These are phyloP conservation scores for Eugnorisma glareosa DNA, from an alignment of 2,888 invertebrate genomes.

Conservation along the genomic window DNA sequence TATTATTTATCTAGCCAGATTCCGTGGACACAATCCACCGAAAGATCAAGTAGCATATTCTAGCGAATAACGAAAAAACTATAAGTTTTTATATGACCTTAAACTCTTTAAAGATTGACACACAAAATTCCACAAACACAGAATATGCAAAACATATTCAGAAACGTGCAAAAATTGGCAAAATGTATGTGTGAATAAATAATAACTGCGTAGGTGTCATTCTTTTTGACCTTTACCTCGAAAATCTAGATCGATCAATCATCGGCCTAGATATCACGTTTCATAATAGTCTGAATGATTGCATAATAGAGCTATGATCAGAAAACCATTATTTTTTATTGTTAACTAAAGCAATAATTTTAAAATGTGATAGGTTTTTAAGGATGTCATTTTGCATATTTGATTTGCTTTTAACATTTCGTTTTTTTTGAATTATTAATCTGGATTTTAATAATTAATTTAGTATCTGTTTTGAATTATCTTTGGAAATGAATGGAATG, in stretches of 20 bases:
- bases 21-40: neutral
- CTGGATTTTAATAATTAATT: conserved; percentile 42
- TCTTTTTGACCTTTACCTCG: conserved; percentile 51
- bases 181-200: conserved; percentile 55
- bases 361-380: conserved; percentile 31
- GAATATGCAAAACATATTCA: conserved; percentile 49
- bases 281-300: conserved; percentile 70
- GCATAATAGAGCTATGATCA: conserved; percentile 56
- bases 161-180: conserved; percentile 6
- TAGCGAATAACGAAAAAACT: conserved; percentile 1
- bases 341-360: conserved; percentile 46
- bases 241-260: conserved; percentile 72
- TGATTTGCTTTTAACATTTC: conserved; percentile 56
- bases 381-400: conserved; percentile 58
- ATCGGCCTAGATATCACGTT: conserved; percentile 65
- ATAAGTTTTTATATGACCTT: conserved; percentile 24
- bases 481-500: neutral
- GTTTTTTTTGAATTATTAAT: conserved; percentile 14
- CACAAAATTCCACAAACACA: conserved; percentile 41
- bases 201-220: conserved; percentile 48
- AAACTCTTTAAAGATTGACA: conserved; percentile 27
- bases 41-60: neutral
- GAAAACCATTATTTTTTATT: conserved; percentile 66
- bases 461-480: conserved; percentile 20
- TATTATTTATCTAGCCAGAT: neutral